Evolutionary conservation across 2,113 vertebrate species (phyloP), one percentile per base, ranked within the genome.

Genomic region (Chaetodon trifascialis): DNA sequence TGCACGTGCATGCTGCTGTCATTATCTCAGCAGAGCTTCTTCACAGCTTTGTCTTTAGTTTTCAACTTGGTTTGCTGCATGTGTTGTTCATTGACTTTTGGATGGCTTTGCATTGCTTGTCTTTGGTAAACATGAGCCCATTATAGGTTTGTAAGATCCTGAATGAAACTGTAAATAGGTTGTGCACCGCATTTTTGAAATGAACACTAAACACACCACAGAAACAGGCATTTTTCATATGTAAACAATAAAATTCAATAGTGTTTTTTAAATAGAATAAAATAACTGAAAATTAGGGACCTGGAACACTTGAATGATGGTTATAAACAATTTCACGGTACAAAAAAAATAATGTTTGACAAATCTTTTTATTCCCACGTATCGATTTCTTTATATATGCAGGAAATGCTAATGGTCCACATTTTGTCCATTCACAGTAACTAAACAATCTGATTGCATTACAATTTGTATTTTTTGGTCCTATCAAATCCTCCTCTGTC

Each of bases 1-100:
- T 49, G 80, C 91, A 92, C 84, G 73, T 88, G 88, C 40, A 3
- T 34, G 73, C 62, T 23, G 79, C 51, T 72, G 89, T 89, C 46
- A 88, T 90, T 91, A 76, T 87, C 54, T 87, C 49, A 5, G n/a
- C 2, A 34, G 14, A 7, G 65, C 68, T 36, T 66, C 62, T 58
- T 7, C 38, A 30, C 47, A 46, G 64, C 54, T 87, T 75, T 76
- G 59, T 72, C 14, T 75, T 19, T 4, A 11, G 21, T 23, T 79
- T 60, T 16, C 0, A 72, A 65, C 59, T 76, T 15, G 42, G 54
- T 52, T 19, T 7, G 2, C 19, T 49, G 47, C 52, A 59, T 72
- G 38, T 25, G 49, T 38, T 69, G 14, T 6, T 73, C 4, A 19
- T 19, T 38, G 56, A 40, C 42, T 36, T 71, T 74, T 11, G 17